Percentiles rank a stretch among this genome's conserved stretches.
Conservation (phyloP, 2,797 vertebrate species). For the Delichon dasypus region DNA sequence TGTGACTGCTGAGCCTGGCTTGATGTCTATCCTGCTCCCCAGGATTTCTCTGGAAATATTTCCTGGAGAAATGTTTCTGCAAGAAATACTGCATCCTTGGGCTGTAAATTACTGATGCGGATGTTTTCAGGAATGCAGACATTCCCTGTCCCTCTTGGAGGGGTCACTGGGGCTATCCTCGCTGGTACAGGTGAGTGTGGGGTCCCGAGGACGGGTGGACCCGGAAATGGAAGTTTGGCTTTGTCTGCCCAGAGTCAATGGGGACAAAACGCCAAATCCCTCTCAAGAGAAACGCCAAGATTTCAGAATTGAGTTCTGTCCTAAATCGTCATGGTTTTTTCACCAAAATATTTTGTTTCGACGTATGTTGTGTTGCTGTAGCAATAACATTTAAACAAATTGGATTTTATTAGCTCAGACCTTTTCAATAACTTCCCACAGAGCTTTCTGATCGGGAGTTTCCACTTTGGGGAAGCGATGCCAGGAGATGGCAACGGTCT, state of each 20-base stretch:
- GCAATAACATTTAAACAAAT: slow-evolving; percentile 21
- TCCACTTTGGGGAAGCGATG: neutral
- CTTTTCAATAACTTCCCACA: neutral
- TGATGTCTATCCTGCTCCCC: neutral
- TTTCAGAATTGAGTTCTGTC: neutral
- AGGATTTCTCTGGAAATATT: neutral
- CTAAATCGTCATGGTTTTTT: neutral
- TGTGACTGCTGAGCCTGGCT: neutral
- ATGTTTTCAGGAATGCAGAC: neutral
- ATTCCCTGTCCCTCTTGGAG: neutral
- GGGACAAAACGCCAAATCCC: neutral
- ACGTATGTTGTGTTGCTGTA: neutral
- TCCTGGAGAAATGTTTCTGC: neutral
- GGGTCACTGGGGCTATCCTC: neutral
- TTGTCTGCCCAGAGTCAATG: neutral
- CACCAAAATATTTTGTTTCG: neutral
- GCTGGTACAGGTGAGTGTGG: rapidly evolving
- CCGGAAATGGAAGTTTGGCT: neutral
- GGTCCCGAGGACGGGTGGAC: neutral
- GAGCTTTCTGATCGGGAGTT: neutral
- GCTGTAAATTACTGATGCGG: neutral
- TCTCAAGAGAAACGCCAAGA: neutral
- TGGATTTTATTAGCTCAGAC: neutral
- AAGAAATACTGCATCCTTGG: neutral
- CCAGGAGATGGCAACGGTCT: neutral